Evolutionary conservation across 2,888 invertebrate genomes (phyloP).

Genomic region (Thereva nobilitata): DNA sequence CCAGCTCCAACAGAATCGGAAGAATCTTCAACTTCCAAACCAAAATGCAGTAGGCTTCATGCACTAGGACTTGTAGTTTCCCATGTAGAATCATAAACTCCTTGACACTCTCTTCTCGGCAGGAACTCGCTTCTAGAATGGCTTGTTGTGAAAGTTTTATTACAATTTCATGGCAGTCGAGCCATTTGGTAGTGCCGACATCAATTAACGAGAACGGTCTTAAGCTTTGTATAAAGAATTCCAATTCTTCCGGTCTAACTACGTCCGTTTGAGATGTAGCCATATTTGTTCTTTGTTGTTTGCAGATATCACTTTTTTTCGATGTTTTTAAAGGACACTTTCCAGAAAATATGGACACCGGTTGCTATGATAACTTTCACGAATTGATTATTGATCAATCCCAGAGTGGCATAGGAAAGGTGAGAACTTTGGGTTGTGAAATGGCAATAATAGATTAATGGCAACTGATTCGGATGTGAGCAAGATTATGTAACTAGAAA

Average conservation of each 20-base stretch:
- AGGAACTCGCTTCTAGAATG: constrained; percentile 74
- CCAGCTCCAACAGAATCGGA: constrained; percentile 72
- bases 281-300: background rate
- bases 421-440: too few species aligned
- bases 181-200: constrained; percentile 76
- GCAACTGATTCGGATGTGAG: too few species aligned
- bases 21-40: constrained; percentile 85
- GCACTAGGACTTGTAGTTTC: constrained; percentile 68
- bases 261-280: constrained; percentile 52
- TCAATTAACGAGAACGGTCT: constrained; percentile 67
- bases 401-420: too few species aligned
- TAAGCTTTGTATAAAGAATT: constrained; percentile 74
- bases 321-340: too few species aligned
- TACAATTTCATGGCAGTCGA: constrained; percentile 79
- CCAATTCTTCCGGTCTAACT: constrained; percentile 71
- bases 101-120: constrained; percentile 83
- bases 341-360: too few species aligned
- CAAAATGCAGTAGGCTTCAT: constrained; percentile 80
- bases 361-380: too few species aligned
- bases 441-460: too few species aligned
- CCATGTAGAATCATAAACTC: constrained; percentile 69
- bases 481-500: too few species aligned
- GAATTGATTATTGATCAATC: too few species aligned
- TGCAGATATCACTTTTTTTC: too few species aligned
- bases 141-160: constrained; percentile 89